Evolutionary conservation across 2,888 invertebrate genomes (phyloP).

Genomic region (Oxytorus armatus): DNA sequence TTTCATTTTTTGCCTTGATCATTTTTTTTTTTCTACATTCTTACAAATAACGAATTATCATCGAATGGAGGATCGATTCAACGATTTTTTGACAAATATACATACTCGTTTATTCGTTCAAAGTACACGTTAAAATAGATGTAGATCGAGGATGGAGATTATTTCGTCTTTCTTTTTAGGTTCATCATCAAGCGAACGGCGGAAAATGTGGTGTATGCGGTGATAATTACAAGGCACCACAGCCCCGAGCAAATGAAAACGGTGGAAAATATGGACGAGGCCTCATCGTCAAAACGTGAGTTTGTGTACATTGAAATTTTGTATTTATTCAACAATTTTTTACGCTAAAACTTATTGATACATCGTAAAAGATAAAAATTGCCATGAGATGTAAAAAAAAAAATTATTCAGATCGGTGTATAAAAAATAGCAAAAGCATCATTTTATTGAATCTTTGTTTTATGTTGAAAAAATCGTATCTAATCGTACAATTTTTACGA

Average conservation of each 20-base stretch:
- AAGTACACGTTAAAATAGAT: background rate
- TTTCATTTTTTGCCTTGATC: background rate
- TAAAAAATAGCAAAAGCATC: too few relatives aligned
- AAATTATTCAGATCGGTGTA: too few relatives aligned
- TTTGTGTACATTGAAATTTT: background rate
- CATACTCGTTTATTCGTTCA: background rate
- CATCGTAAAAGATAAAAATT: too few relatives aligned
- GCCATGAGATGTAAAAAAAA: too few relatives aligned
- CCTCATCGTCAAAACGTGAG: slow-evolving; percentile 83
- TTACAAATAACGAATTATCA: too few relatives aligned
- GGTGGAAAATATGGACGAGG: slow-evolving; percentile 86
- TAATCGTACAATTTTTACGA: too few relatives aligned
- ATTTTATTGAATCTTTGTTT: too few relatives aligned
- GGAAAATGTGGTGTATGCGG: slow-evolving; percentile 87
- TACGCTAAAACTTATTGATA: too few relatives aligned
- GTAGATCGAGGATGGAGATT: background rate
- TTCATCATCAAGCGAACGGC: slow-evolving; percentile 82
- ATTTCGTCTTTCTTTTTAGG: slow-evolving; percentile 70
- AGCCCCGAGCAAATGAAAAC: slow-evolving; percentile 86
- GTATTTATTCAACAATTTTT: background rate
- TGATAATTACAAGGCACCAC: slow-evolving; percentile 83
- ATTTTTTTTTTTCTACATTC: background rate
- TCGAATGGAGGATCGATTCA: too few relatives aligned
- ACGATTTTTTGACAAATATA: background rate
- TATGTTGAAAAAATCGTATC: too few relatives aligned